Evolutionary conservation across 1,140 invertebrate genomes (phyloP), one percentile per base, ranked within the genome.

Genomic region (Drosophila willistoni): DNA sequence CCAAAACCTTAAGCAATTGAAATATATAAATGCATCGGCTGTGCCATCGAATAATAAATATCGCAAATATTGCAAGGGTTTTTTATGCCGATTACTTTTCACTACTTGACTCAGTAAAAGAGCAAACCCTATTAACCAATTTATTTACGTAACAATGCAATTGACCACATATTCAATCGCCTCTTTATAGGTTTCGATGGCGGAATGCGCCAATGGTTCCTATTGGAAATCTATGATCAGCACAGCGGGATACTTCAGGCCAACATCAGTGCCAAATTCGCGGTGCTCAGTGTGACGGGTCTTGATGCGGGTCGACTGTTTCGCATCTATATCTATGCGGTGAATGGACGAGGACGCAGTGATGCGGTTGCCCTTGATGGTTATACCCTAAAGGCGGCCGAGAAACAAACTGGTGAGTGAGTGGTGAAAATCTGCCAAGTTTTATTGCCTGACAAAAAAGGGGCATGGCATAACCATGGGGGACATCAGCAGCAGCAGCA

Each of bases 391-490:
- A 96, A 96, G 92, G 93, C 94, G 47, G 95, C 96, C 29, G 96
- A 97, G 81, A 96, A 96, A 87, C 95, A 96, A 93, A 96, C 96
- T 90, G 95, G 96, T 96, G 93, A 94, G 93, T 93, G 44, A 51
- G 44, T 51, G 17, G 9, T 47, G 29, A 51, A 19, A 7, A 67
- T 57, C 19, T 39, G 10, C 39, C 54, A 63, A 47, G 44, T 51
- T 51, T 51, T 51, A 51, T 51, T 51, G 44, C 44, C 44, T 47
- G 7, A 7, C 44, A 14, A 51, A 51, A 51, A 51, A 22, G 44
- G 17, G 44, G 44, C 44, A 51, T 19, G 36, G 36, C 34, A 14
- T 17, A 44, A 14, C 13, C n/a, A 44, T 36, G 34, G 34, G 34
- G 34, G 10, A 36, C 1, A 3, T 36, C 10, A 36, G 34, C 34